phyloP scores from a whole-genome alignment of 2,113 vertebrate species.

The Mionectes macconnelli region DNA sequence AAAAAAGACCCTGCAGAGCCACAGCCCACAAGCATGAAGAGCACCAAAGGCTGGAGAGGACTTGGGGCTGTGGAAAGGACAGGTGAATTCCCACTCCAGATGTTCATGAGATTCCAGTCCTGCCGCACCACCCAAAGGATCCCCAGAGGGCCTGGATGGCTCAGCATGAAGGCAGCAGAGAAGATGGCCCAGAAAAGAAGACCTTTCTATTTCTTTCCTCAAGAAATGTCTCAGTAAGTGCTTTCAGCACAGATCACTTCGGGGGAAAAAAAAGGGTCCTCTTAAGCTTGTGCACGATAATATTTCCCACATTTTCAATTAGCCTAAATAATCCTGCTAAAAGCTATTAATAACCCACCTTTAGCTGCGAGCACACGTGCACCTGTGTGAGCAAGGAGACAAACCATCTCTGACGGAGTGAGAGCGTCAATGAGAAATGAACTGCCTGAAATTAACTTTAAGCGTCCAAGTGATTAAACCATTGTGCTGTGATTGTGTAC shows the following conservation, averaged over 20 bases:
- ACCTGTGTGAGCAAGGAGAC: constrained; percentile 54
- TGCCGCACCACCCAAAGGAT: not conserved
- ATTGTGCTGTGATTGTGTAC: constrained; percentile 50
- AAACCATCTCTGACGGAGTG: constrained; percentile 11
- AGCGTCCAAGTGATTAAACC: constrained; percentile 72
- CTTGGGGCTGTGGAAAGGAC: not conserved
- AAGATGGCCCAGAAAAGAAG: not conserved
- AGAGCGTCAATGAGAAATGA: constrained; percentile 53
- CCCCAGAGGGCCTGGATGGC: not conserved
- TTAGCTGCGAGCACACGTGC: constrained; percentile 19
- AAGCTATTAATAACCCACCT: constrained; percentile 73
- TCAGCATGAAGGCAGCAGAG: not conserved
- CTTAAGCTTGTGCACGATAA: constrained; percentile 41
- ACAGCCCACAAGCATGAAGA: not conserved
- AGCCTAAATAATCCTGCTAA: constrained; percentile 61
- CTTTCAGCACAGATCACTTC: no score
- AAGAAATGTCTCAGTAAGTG: constrained; percentile 43
- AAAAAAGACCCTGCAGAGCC: not conserved
- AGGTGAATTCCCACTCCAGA: not conserved
- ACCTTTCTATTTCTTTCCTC: constrained; percentile 37
- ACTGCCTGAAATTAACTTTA: constrained; percentile 63
- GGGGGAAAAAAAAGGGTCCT: not conserved
- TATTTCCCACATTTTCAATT: constrained; percentile 63
- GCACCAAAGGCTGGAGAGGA: not conserved
- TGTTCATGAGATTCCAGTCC: not conserved